Conservation (phyloP, 2,113 vertebrate species). For the Syrrhaptes paradoxus region DNA sequence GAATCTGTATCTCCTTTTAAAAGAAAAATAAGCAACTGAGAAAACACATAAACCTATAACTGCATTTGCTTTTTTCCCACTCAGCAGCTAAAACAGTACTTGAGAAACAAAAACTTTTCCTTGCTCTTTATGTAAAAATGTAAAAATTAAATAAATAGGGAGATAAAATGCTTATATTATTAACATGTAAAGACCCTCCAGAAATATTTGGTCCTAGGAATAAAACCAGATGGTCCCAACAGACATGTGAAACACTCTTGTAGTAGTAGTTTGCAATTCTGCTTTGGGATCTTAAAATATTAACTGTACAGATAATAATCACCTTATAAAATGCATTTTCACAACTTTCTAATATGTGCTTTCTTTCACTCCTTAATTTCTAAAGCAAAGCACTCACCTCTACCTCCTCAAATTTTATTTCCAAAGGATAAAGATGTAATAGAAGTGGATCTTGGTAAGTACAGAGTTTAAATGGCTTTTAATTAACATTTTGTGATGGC, state of each 20-base stretch:
- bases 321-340: not conserved
- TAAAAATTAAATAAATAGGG: not conserved
- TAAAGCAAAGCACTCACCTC: not conserved
- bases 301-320: not conserved
- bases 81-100: not conserved
- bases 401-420: conserved; percentile 49
- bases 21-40: not conserved
- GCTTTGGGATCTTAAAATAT: not conserved
- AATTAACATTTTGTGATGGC: not conserved
- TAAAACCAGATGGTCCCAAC: not conserved
- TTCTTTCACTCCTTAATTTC: conserved; percentile 1
- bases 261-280: not conserved
- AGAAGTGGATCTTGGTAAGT: conserved; percentile 73
- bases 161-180: not conserved
- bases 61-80: not conserved
- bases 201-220: not conserved
- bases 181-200: not conserved
- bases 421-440: conserved; percentile 43
- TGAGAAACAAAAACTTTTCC: not conserved
- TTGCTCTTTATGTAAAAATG: not conserved
- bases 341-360: not conserved
- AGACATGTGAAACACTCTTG: not conserved
- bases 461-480: not conserved
- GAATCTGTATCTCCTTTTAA: not conserved
- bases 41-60: not conserved